Evolutionary conservation across 2,888 invertebrate species (phyloP).

Genomic region (Microdon myrmicae): DNA sequence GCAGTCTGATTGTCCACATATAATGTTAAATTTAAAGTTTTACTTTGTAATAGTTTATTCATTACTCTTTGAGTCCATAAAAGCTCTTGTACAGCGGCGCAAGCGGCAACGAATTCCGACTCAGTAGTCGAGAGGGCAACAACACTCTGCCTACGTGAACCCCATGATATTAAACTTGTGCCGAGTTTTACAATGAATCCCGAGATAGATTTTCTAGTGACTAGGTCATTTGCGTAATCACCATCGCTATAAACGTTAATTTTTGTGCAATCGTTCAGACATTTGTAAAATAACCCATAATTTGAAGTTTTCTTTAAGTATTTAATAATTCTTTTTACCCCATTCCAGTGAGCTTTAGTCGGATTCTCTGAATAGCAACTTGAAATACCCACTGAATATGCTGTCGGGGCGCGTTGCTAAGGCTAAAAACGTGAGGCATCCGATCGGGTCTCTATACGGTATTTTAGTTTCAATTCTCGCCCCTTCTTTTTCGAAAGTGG

Average conservation of each 20-base stretch:
- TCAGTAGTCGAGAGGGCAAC: slow-evolving; percentile 29
- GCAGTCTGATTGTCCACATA: slow-evolving; percentile 22
- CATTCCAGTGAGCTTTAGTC: slow-evolving; percentile 10
- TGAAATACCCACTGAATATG: too few species aligned
- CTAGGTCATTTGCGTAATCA: slow-evolving; percentile 42
- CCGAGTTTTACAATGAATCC: slow-evolving; percentile 24
- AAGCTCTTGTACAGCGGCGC: slow-evolving; percentile 23
- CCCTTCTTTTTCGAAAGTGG: too few species aligned
- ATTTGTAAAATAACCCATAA: slow-evolving; percentile 22
- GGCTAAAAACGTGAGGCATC: too few species aligned
- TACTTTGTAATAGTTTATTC: slow-evolving; percentile 6
- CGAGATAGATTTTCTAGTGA: slow-evolving; percentile 36
- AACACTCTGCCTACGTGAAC: slow-evolving; percentile 25
- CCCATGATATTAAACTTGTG: slow-evolving; percentile 18
- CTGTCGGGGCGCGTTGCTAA: too few species aligned
- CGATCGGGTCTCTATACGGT: too few species aligned
- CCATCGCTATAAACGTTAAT: slow-evolving; percentile 33
- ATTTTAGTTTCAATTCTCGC: too few species aligned
- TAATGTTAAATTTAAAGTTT: slow-evolving; percentile 30
- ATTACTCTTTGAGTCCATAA: slow-evolving; percentile 20
- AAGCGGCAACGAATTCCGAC: slow-evolving; percentile 31
- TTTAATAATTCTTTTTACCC: slow-evolving; percentile 29
- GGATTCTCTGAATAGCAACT: slow-evolving; percentile 25
- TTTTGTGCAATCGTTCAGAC: slow-evolving; percentile 14
- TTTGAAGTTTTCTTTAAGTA: slow-evolving; percentile 30